Evolutionary conservation across 2,797 vertebrate species (phyloP).

Genomic region (Cuculus canorus): DNA sequence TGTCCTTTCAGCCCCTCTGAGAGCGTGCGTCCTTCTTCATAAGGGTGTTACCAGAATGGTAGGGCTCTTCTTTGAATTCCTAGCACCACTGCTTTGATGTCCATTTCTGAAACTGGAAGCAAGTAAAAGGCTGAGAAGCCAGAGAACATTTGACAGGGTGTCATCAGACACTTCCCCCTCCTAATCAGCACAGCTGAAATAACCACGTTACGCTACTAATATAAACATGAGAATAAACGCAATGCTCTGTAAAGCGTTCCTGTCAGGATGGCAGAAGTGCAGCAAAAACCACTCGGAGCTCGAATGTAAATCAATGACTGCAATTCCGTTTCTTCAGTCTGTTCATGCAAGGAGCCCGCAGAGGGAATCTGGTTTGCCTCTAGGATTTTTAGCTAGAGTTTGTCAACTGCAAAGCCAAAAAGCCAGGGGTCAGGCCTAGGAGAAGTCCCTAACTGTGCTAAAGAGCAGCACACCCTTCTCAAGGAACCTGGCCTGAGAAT

Average conservation of each 20-base stretch:
- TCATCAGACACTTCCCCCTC: neutral
- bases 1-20: constrained; percentile 1
- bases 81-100: constrained; percentile 18
- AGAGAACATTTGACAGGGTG: neutral
- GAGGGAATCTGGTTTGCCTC: neutral
- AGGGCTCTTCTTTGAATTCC: constrained; percentile 45
- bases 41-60: constrained; percentile 65
- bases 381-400: neutral
- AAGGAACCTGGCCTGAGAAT: neutral
- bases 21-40: constrained; percentile 18
- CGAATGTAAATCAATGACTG: rapidly evolving
- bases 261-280: neutral
- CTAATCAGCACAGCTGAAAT: neutral
- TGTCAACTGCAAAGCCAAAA: neutral
- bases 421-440: neutral
- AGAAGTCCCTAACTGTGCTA: neutral
- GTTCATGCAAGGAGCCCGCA: rapidly evolving
- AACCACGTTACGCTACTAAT: neutral
- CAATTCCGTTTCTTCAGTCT: neutral
- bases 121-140: constrained; percentile 12
- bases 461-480: neutral
- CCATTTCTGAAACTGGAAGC: constrained; percentile 74
- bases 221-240: neutral
- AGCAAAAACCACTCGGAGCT: neutral
- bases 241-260: neutral